These are phyloP conservation scores for Anaspis maculata DNA, from an alignment of 2,888 invertebrate species.

Conservation along the genomic window DNA sequence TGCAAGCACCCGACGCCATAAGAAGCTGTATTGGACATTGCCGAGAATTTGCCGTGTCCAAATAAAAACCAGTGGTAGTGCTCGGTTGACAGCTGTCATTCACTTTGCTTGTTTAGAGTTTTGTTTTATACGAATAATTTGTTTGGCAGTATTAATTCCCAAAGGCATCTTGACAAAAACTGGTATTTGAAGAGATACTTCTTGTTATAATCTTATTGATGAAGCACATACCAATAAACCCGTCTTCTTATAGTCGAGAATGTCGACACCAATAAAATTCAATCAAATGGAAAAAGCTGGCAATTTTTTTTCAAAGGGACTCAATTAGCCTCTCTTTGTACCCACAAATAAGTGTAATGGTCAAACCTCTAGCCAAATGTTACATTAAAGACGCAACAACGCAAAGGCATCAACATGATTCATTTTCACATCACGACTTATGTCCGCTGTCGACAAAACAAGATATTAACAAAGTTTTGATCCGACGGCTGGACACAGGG, in stretches of 20 bases:
- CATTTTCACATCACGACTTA: slow-evolving; percentile 29
- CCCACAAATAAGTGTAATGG: background rate
- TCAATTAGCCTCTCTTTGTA: too few relatives aligned
- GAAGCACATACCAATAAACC: slow-evolving; percentile 17
- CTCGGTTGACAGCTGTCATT: slow-evolving; percentile 11
- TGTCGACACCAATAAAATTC: slow-evolving; percentile 21
- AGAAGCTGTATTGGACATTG: too few relatives aligned
- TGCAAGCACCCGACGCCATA: too few relatives aligned
- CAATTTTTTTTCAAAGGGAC: too few relatives aligned
- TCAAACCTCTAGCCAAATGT: background rate
- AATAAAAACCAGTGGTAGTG: slow-evolving; percentile 3
- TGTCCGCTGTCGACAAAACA: slow-evolving; percentile 26
- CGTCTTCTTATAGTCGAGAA: slow-evolving; percentile 22
- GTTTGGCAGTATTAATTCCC: slow-evolving; percentile 6
- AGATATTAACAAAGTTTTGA: slow-evolving; percentile 35
- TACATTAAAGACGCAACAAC: background rate
- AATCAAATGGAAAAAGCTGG: slow-evolving; percentile 17
- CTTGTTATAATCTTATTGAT: slow-evolving; percentile 22
- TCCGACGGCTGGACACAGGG: too few relatives aligned
- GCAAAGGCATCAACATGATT: too few relatives aligned
- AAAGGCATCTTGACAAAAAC: slow-evolving; percentile 7
- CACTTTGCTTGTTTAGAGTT: slow-evolving; percentile 11
- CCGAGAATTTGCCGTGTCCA: slow-evolving; percentile 1
- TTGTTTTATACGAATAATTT: slow-evolving; percentile 7
- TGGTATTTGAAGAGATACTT: slow-evolving; percentile 11